Percentiles rank a stretch among this genome's conserved stretches.
These are phyloP conservation scores for Rhea americana DNA, from an alignment of 2,113 vertebrate genomes.

Conservation along the genomic window DNA sequence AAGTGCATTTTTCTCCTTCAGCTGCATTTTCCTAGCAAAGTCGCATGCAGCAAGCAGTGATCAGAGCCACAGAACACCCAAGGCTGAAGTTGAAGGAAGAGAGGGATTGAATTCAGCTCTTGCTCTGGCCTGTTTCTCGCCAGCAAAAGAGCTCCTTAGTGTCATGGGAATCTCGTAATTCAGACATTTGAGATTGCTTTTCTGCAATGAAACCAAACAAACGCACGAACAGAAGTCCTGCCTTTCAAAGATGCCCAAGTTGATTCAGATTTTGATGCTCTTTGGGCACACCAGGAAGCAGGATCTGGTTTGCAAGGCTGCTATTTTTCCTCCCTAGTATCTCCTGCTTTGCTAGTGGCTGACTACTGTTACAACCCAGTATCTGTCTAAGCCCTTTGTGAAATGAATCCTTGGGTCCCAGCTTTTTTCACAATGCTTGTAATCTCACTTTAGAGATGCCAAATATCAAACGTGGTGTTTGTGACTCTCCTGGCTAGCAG, in stretches of 20 bases:
- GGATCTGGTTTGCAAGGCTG: not conserved
- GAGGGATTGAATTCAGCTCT: not conserved
- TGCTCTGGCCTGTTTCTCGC: not conserved
- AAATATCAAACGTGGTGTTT: not conserved
- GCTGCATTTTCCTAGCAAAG: not conserved
- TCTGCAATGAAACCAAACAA: not conserved
- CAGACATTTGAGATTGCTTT: not conserved
- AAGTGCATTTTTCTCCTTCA: not conserved
- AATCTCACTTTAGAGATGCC: not conserved
- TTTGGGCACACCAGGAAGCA: not conserved
- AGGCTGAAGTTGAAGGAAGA: not conserved
- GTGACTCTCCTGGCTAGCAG: not conserved
- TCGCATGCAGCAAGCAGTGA: accelerated
- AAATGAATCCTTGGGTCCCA: not conserved
- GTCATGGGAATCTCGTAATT: not conserved
- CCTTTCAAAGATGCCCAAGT: not conserved
- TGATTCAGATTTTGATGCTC: not conserved
- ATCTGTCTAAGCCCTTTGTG: not conserved
- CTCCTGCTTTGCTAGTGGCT: not conserved
- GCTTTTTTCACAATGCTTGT: not conserved
- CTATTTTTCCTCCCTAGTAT: not conserved
- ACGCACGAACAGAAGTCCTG: not conserved
- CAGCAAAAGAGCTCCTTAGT: not conserved
- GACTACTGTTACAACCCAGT: not conserved
- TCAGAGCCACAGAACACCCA: not conserved